Percentiles rank a stretch among this genome's conserved stretches.
Conservation (phyloP, 2,113 vertebrate species). For the Caranx melampygus region DNA sequence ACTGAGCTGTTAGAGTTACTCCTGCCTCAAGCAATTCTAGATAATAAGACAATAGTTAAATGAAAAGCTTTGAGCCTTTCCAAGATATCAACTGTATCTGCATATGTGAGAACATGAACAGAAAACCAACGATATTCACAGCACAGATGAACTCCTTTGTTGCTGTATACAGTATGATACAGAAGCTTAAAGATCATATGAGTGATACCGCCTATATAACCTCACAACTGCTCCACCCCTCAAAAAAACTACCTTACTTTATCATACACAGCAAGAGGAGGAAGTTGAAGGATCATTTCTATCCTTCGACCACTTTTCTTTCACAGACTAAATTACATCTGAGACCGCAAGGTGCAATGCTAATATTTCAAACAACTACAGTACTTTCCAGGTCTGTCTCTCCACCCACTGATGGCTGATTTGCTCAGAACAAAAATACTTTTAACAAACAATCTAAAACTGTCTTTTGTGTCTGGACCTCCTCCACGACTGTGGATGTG, state of each 20-base stretch:
- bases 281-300: neutral
- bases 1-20: slow-evolving; percentile 2
- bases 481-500: neutral
- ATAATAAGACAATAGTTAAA: slow-evolving; percentile 2
- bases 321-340: neutral
- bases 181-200: neutral
- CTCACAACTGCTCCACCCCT: neutral
- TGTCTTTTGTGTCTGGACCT: neutral
- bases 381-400: neutral
- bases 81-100: neutral
- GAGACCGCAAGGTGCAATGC: neutral
- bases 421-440: neutral
- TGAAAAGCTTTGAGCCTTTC: slow-evolving; percentile 3
- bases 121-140: neutral
- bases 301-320: neutral
- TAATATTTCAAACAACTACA: neutral
- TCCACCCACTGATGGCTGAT: neutral
- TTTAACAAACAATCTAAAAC: neutral
- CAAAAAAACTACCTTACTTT: no score
- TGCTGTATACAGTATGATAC: neutral
- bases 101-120: slow-evolving; percentile 6
- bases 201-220: no score
- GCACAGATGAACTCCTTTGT: neutral
- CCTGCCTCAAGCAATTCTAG: neutral
- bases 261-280: neutral